Evolutionary conservation across 2,888 invertebrate species (phyloP), one percentile per base, ranked within the genome.

Genomic region (Plusia festucae): DNA sequence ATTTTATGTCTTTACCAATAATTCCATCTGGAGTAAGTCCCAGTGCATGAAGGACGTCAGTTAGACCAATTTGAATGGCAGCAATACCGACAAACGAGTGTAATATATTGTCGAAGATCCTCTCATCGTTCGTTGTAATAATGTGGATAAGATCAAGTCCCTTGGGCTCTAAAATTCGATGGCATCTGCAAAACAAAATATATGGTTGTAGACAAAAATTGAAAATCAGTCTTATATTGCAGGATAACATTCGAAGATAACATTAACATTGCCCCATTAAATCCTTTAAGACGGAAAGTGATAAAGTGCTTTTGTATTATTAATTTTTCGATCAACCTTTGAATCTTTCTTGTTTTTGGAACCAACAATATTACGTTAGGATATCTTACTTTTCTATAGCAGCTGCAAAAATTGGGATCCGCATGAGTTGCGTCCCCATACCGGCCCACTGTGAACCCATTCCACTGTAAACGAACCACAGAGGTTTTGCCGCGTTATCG

Each of bases 401-500:
- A 11, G 89, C 88, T 11, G 95, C 93, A 86, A 97, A 97, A 8
- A 95, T 87, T 0, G 96, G 96, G 71, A 97, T 91, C 51, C 91
- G 88, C 96, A 97, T 96, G 79, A 97, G 93, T 51, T 96, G 93
- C 22, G 92, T 85, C 1, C 96, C 97, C 97, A 97, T 97, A 20
- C 96, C 96, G 27, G 94, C 88, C 97, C 97, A 97, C 84, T 97
- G 97, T 0, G 96, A 96, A 9, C 97, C 97, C 97, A 97, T 97
- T 6, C 97, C 97, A 69, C 97, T 96, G 91, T 96, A 97, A 65
- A 97, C 95, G 85, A 96, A 97, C 96, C 97, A 97, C 7, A 97
- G 88, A 2, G 96, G 96, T 0, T 95, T 85, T 44, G 83, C 79
- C 0, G 73, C 85, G 11, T 87, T 85, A 49, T 91, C 89, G 44